Evolutionary conservation across 2,797 vertebrate species (phyloP).

Genomic region (Myotis planiceps): DNA sequence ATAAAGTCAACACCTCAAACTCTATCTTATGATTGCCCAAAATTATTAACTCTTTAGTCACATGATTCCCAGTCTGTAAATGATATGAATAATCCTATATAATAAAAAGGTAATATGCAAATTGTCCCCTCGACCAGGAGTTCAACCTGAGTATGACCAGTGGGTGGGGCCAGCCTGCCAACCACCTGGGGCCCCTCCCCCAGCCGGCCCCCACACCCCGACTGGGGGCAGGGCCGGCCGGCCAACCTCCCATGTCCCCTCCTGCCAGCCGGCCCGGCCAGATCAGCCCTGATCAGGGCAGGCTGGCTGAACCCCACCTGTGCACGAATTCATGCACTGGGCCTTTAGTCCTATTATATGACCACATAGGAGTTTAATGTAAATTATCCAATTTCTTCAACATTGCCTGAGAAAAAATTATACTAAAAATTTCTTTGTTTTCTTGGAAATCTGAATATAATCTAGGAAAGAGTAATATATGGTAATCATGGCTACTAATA

Average conservation of each 20-base stretch:
- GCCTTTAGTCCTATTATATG: background rate
- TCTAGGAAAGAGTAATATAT: background rate
- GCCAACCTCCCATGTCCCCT: too few species aligned
- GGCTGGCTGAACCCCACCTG: too few species aligned
- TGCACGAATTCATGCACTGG: too few species aligned
- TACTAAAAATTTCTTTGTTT: background rate
- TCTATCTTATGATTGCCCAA: background rate
- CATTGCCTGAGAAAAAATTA: background rate
- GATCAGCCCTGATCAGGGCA: too few species aligned
- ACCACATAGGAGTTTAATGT: background rate
- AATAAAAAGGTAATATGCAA: too few species aligned
- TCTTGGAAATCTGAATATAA: conserved; percentile 11
- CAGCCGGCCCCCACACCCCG: rapidly evolving
- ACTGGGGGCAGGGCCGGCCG: rapidly evolving
- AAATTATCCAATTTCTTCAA: background rate
- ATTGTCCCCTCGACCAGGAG: too few species aligned
- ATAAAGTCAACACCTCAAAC: background rate
- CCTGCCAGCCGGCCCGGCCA: rapidly evolving
- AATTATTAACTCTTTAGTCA: background rate
- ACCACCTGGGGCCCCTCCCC: too few species aligned
- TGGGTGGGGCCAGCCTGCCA: too few species aligned
- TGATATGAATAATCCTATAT: background rate
- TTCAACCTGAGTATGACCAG: too few species aligned
- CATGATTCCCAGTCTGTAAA: background rate
- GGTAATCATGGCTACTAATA: background rate